Base-by-base conservation (phyloP, 1,140 invertebrate species). In the Tetramorium simillimum region DNA sequence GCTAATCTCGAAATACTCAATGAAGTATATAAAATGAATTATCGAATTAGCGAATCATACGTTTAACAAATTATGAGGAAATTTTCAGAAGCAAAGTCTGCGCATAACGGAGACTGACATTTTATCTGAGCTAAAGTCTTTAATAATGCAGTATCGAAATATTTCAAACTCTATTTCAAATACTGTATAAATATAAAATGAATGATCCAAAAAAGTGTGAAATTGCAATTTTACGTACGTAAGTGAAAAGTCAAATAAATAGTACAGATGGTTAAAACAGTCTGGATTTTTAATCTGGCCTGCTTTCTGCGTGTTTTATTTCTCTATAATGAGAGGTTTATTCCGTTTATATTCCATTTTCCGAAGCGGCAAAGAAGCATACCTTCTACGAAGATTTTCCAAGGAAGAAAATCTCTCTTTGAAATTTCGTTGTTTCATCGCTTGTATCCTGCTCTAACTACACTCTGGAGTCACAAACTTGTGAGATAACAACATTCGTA, bases 401-500 rank as follows among this genome's bases (percentile, higher is more conserved):
- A 62, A 28, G 56, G 60, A 85, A 37, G 46, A 85, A 78, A 78
- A 78, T 85, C 70, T 78, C 67, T 53, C 58, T 85, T 78, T 33
- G 46, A 85, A 85, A 85, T 85, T 85, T 85, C 12, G 46, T 85
- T 77, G 43, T 76, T 85, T 43, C 73, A 85, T 40, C 60, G 43
- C 73, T 78, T 69, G 60, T 53, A 85, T 73, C 18, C 69, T 60
- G 67, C 80, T 58, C 37, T 67, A 85, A 85, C 82, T 76, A 67
- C 60, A 65, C 82, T 85, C 73, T n/a, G 6, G 60, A 67, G 72
- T 63, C 82, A 67, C 73, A 85, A 78, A 85, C 82, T 85, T 78
- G 73, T 18, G 58, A 78, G 73, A 85, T 85, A 85, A 85, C 82
- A 78, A 43, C 82, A 78, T 85, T 85, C 82, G 82, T 65, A 76